Base-by-base conservation (phyloP, 2,888 invertebrate species). In the Dorcus hopei region DNA sequence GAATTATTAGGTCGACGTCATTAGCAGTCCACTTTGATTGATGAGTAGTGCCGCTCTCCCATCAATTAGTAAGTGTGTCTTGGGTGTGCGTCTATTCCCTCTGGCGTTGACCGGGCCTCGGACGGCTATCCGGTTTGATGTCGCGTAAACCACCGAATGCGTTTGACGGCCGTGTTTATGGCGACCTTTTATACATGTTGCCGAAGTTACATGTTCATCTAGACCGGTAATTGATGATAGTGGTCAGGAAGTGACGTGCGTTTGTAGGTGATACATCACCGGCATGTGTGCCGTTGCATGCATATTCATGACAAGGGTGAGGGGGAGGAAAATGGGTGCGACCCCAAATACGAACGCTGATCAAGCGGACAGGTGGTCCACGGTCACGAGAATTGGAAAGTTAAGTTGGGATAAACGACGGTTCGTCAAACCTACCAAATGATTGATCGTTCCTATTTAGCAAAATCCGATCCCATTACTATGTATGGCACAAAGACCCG, bases 401-500 rank as follows among this genome's bases (percentile, higher is more conserved):
- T 33, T 33, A 33, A 33, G 26, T 33, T 33, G 26, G 26, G 26
- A 33, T 33, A 33, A 33, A 33, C 26, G 26, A 33, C 26, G 26
- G 26, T 33, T 33, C 26, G 26, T 33, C 26, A 33, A 33, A 33
- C 26, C 26, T 33, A 33, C 26, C 26, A 33, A 7, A 33, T 78
- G 78, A 78, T 78, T 78, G 79, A 79, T 74, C 72, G 73, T 74
- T 70, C 73, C 74, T 72, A 74, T 74, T 76, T 76, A 74, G 72
- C 74, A 72, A 74, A 74, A 74, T 78, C 78, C 77, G 72, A 78
- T 78, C 78, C 78, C 78, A 79, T 79, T 78, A 78, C 77, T 77
- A 78, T 77, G 78, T 78, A 78, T 41, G 38, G 47, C 26, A 33
- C 26, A 33, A 33, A 33, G 26, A 33, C 26, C 26, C 26, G 26